Conservation (phyloP, 2,888 invertebrate genomes). For the Lasioglossum calceatum region DNA sequence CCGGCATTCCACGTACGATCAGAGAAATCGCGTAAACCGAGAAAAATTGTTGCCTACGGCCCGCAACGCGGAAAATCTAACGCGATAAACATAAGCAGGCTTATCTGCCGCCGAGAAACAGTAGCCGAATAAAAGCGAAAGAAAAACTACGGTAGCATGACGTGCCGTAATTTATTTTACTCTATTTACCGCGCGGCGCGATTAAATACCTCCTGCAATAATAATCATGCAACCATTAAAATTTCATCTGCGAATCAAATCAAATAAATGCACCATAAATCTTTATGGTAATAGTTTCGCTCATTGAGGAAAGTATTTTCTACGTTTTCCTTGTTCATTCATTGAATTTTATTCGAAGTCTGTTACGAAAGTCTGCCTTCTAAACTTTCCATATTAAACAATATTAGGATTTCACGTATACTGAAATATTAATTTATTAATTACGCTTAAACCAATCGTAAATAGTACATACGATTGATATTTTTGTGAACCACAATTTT, state of each 20-base stretch:
- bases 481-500: not conserved
- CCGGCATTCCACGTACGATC: not conserved
- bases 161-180: not conserved
- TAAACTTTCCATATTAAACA: not conserved
- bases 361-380: not conserved
- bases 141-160: not conserved
- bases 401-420: not conserved
- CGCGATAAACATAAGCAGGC: not conserved
- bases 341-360: not conserved
- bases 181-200: not conserved
- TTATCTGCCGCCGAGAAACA: constrained; percentile 1
- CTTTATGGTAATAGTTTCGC: not conserved
- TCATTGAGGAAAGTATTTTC: not conserved
- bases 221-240: not conserved
- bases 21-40: constrained; percentile 39
- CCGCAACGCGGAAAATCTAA: not conserved
- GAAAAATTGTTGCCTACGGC: not conserved
- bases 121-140: constrained; percentile 1
- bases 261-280: not conserved
- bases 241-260: not conserved
- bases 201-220: not conserved
- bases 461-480: not conserved
- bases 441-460: not conserved
- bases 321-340: not conserved
- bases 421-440: not conserved